Percentiles rank a stretch among this genome's conserved stretches.
phyloP scores from a whole-genome alignment of 2,113 vertebrate species.

The Hyperoodon ampullatus region DNA sequence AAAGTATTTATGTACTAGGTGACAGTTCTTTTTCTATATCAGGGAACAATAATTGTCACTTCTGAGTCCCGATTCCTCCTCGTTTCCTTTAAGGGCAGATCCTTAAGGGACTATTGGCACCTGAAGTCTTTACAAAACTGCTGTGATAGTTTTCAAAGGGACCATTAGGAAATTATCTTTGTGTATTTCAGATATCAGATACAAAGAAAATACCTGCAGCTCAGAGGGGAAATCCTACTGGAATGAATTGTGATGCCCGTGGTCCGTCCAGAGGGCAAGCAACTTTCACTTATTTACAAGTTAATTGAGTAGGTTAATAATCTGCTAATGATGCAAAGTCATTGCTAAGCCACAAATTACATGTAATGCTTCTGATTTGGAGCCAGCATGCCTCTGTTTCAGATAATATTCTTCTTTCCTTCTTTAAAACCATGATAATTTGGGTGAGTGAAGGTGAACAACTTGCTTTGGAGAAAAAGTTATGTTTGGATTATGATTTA shows the following conservation, averaged over 20 bases:
- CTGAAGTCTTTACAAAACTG: neutral
- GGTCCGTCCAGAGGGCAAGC: accelerated
- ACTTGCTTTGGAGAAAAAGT: neutral
- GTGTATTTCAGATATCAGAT: neutral
- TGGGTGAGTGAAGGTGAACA: neutral
- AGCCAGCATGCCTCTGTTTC: neutral
- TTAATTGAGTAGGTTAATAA: no score
- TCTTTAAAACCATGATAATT: neutral
- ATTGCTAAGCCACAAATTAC: accelerated
- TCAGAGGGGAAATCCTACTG: neutral
- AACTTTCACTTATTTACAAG: neutral
- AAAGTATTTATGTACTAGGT: neutral
- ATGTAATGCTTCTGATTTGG: accelerated
- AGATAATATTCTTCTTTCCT: neutral
- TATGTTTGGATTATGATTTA: neutral
- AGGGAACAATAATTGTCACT: neutral
- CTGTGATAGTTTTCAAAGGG: neutral
- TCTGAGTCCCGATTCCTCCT: neutral
- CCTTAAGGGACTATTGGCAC: neutral
- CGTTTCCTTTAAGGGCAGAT: neutral
- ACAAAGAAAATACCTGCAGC: neutral
- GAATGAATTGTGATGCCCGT: accelerated
- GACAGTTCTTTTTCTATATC: neutral
- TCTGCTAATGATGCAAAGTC: accelerated
- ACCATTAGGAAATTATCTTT: neutral